Evolutionary conservation across 35 echinoderm and acorn worm genomes (phyloP).

Genomic region (Heliocidaris tuberculata): DNA sequence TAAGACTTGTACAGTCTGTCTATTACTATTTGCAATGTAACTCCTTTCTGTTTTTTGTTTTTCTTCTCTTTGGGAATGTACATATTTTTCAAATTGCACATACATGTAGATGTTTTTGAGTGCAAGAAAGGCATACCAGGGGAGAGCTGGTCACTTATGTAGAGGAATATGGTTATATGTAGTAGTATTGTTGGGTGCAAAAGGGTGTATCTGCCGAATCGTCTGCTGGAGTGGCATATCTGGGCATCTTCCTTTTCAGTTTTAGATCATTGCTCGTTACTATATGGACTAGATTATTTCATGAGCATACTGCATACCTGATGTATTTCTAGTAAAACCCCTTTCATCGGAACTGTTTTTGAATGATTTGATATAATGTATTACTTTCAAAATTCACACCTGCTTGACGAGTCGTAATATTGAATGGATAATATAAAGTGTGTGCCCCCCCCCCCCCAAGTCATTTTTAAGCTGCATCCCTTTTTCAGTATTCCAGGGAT

Average conservation of each 20-base stretch:
- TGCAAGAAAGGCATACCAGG: neutral
- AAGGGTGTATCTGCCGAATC: neutral
- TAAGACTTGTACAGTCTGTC: neutral
- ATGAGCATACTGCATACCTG: neutral
- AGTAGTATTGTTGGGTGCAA: constrained; percentile 5
- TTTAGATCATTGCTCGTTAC: neutral
- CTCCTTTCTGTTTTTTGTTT: neutral
- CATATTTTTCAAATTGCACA: constrained; percentile 31
- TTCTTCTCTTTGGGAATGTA: constrained; percentile 20
- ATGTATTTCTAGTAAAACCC: neutral
- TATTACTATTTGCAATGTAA: constrained; percentile 5
- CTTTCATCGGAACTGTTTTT: neutral
- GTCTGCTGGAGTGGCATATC: neutral
- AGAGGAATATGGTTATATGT: constrained; percentile 4
- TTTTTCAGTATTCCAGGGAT: no score
- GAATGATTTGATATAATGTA: neutral
- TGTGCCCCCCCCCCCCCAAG: no score
- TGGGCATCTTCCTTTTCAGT: neutral
- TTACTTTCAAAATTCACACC: no score
- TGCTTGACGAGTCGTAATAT: no score
- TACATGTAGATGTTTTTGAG: constrained; percentile 12
- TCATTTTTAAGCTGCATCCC: no score
- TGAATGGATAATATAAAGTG: no score
- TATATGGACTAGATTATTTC: neutral
- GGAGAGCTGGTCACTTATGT: neutral